Conservation (phyloP, 2,888 invertebrate species). For the Protodeltote pygarga region DNA sequence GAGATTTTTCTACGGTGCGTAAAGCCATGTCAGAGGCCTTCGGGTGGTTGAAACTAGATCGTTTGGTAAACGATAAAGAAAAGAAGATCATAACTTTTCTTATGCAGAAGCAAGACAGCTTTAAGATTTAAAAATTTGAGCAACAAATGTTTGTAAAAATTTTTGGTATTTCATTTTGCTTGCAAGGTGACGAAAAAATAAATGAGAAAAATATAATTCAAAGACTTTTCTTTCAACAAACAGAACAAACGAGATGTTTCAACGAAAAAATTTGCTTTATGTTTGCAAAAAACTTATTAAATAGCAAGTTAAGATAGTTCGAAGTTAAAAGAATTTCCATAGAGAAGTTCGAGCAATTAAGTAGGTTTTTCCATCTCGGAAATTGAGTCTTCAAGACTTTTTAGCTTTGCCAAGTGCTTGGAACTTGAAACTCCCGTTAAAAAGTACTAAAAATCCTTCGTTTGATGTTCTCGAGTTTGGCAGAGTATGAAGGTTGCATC, state of each 20-base stretch:
- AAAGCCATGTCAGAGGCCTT: too few species aligned
- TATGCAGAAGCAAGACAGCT: too few species aligned
- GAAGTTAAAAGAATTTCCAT: constrained; percentile 27
- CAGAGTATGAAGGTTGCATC: constrained; percentile 24
- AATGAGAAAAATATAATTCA: background rate
- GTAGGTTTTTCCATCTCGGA: constrained; percentile 39
- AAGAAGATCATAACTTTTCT: too few species aligned
- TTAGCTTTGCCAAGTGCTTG: constrained; percentile 25
- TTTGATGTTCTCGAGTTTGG: constrained; percentile 21
- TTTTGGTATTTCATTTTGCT: constrained; percentile 3
- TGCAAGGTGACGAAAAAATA: background rate
- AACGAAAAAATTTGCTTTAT: background rate
- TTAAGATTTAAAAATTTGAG: too few species aligned
- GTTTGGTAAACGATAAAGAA: too few species aligned
- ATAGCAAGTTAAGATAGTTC: constrained; percentile 23
- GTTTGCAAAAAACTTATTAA: constrained; percentile 17
- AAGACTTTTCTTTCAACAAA: background rate
- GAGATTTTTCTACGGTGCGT: too few species aligned
- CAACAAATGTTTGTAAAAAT: too few species aligned
- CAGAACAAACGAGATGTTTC: background rate
- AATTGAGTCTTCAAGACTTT: constrained; percentile 37
- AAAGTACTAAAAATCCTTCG: constrained; percentile 36
- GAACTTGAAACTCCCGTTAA: constrained; percentile 29
- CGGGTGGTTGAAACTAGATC: too few species aligned
- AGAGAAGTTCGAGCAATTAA: constrained; percentile 28